Evolutionary conservation across 2,113 vertebrate genomes (phyloP).

Genomic region (Pomatorhinus ruficollis): DNA sequence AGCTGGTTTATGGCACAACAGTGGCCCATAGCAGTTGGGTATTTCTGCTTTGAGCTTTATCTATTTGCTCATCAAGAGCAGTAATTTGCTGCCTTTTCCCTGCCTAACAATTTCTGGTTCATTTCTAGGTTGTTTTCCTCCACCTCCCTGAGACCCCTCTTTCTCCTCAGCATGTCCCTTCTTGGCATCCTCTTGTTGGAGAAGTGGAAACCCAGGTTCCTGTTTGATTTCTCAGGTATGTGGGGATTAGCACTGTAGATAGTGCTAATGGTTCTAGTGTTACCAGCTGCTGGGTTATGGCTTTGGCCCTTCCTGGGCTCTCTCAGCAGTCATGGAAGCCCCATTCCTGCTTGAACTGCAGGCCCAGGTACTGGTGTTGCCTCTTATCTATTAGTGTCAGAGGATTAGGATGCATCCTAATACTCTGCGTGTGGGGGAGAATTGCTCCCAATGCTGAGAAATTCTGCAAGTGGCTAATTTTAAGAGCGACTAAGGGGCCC

Average conservation of each 20-base stretch:
- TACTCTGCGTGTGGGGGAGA: background rate
- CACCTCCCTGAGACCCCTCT: slow-evolving; percentile 88
- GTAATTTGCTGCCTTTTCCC: background rate
- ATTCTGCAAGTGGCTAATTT: background rate
- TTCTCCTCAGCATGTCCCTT: slow-evolving; percentile 87
- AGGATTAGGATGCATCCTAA: background rate
- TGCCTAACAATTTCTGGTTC: background rate
- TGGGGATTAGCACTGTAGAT: background rate
- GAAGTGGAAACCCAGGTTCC: slow-evolving; percentile 87
- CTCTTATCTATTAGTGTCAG: background rate
- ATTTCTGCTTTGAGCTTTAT: background rate
- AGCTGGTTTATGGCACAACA: no score
- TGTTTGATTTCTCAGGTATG: slow-evolving; percentile 82
- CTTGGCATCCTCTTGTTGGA: slow-evolving; percentile 88
- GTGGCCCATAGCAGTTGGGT: background rate
- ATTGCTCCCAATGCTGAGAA: background rate
- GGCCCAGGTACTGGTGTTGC: background rate
- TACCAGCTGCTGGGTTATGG: background rate
- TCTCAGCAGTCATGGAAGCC: background rate
- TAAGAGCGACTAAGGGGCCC: background rate
- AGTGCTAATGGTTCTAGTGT: background rate
- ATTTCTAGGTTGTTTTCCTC: slow-evolving; percentile 89
- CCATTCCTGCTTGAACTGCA: background rate
- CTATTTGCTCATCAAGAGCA: background rate
- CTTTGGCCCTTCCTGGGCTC: background rate